Evolutionary conservation across 2,888 invertebrate genomes (phyloP), one percentile per base, ranked within the genome.

Genomic region (Antheraea yamamai): DNA sequence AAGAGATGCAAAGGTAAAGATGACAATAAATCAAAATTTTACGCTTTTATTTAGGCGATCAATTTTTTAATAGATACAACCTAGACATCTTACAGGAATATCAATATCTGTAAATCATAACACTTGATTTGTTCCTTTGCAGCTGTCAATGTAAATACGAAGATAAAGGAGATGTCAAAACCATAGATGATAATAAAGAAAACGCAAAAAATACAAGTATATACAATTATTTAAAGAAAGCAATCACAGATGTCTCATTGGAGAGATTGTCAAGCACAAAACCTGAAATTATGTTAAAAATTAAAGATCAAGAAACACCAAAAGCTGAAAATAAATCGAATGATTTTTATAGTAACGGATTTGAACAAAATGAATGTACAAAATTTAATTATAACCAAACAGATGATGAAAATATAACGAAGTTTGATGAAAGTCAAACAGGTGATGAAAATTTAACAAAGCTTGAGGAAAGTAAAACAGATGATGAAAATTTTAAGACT

Each of bases 231-330:
- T 23, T 78, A 12, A 81, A 79, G 55, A 78, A 76, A 72, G 74
- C 77, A 6, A 47, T 30, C 39, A 79, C 81, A 16, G 76, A 76
- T 52, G 73, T 76, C 30, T 80, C 81, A n/a, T 23, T 81, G 76
- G 71, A 73, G 74, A 73, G 35, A 58, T 70, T 64, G 47, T 73
- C 39, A 7, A 61, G 55, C 14, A 55, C 20, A 73, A n/a, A 70
- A 39, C 70, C 35, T n/a, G 20, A 35, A 35, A 35, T 39, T 70
- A 18, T 70, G 39, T n/a, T 39, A 70, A 39, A 1, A 20, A 20
- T 70, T n/a, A 39, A 39, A 20, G 39, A 70, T n/a, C 70, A 39
- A 70, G 70, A 70, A n/a, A 39, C 14, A 2, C 39, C 39, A 4
- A 16, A 35, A 39, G 39, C 20, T 39, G 70, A 7, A 39, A 20